Conservation (phyloP, 2,113 vertebrate genomes). For the Hymenochirus boettgeri region DNA sequence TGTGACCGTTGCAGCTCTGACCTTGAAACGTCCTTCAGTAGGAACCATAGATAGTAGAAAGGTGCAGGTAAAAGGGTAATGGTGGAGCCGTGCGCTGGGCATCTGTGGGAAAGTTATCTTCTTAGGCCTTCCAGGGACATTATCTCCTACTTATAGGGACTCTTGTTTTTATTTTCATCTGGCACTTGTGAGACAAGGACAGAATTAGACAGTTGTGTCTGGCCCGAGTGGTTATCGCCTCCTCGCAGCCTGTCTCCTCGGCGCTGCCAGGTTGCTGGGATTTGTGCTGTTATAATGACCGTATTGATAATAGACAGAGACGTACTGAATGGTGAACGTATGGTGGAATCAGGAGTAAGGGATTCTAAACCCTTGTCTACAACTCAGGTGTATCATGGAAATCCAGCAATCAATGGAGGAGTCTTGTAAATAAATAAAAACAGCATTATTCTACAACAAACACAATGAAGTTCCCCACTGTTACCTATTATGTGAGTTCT, state of each 20-base stretch:
- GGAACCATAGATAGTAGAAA: too few species aligned
- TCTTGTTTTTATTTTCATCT: constrained; percentile 28
- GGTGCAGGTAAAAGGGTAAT: neutral
- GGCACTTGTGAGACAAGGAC: constrained; percentile 28
- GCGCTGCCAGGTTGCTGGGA: neutral
- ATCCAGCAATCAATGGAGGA: too few species aligned
- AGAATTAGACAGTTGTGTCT: constrained; percentile 27
- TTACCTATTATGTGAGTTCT: too few species aligned
- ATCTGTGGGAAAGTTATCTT: constrained; percentile 28
- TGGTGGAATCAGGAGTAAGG: too few species aligned
- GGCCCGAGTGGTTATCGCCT: constrained; percentile 10
- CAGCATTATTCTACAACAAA: too few species aligned
- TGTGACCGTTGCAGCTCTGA: too few species aligned
- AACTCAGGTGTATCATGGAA: too few species aligned
- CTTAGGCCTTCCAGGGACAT: neutral
- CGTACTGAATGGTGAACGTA: too few species aligned
- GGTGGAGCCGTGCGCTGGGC: constrained; percentile 6
- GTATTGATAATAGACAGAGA: neutral
- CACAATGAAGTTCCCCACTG: too few species aligned
- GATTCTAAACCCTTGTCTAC: too few species aligned
- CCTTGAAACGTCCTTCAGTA: neutral
- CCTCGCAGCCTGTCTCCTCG: constrained; percentile 9
- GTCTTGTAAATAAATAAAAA: too few species aligned
- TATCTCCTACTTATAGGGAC: constrained; percentile 29
- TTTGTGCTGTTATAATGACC: neutral